Evolutionary conservation across 2,888 invertebrate species (phyloP).

Genomic region (Ceraclea dissimilis): DNA sequence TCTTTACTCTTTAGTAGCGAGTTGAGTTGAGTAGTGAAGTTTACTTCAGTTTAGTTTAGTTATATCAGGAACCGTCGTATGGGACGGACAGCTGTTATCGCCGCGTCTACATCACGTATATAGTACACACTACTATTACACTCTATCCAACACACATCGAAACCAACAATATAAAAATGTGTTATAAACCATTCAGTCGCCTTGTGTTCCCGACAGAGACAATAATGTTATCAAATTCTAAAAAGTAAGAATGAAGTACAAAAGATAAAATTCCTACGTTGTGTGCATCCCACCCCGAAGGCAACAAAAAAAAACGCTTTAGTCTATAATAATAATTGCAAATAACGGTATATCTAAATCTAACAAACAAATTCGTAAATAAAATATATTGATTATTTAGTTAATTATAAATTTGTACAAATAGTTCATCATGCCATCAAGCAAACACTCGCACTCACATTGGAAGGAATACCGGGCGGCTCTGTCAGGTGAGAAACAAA

Average conservation of each 20-base stretch:
- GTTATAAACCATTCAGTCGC: neutral
- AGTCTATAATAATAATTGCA: neutral
- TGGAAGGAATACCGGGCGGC: conserved; percentile 52
- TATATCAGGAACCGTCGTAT: too few relatives aligned
- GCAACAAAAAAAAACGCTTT: neutral
- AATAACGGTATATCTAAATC: neutral
- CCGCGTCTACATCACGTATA: too few relatives aligned
- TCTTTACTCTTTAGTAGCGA: too few relatives aligned
- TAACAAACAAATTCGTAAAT: neutral
- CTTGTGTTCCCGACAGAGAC: neutral
- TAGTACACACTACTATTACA: too few relatives aligned
- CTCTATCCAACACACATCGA: too few relatives aligned
- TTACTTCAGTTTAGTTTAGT: too few relatives aligned
- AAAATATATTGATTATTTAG: neutral
- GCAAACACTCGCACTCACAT: conserved; percentile 31
- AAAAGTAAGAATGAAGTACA: conserved; percentile 9
- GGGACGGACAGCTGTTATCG: too few relatives aligned
- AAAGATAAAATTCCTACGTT: conserved; percentile 11
- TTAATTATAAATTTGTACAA: neutral
- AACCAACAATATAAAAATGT: neutral
- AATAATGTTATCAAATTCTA: neutral
- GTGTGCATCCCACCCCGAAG: conserved; percentile 6
- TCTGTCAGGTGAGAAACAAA: conserved; percentile 41
- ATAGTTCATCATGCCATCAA: conserved; percentile 14
- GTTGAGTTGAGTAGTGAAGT: too few relatives aligned